Base-by-base conservation (phyloP, 1,140 invertebrate species). In the Zaprionus africanus region DNA sequence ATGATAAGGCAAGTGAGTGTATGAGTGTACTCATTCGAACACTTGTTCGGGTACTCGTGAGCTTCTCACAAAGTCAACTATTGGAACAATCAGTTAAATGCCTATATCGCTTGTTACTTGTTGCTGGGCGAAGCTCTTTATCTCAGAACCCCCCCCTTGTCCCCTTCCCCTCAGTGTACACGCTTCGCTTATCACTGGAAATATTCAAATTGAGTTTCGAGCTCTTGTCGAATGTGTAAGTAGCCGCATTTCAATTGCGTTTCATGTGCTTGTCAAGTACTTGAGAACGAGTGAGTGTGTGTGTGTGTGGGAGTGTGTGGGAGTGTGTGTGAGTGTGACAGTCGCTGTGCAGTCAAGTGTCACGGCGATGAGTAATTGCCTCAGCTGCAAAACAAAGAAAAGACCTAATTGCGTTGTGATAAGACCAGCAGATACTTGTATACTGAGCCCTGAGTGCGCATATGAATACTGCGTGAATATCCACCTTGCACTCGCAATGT, bases 61-160 rank as follows among this genome's bases (percentile, higher is more conserved):
- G 63, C 62, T 72, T 82, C 56, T 67, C 86, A 82, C 73, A 86
- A 82, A 90, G 86, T 90, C 86, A 90, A 63, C 71, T 82, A 90
- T 90, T 87, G 86, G 86, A 90, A 90, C 87, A 86, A 86, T 90
- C 85, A 90, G 79, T 81, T 78, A 79, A 81, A 81, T 81, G 79
- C 64, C 66, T 61, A 49, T 73, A 68, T 63, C 56, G 51, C 56
- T 73, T 38, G 56, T 51, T 76, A 53, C 54, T 59, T 58, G 34
- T 65, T 72, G 38, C 36, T 62, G 46, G 34, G 65, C 56, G 38
- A 60, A 64, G 61, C 41, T 61, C 66, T 54, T 71, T 51, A 51
- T 51, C 46, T 51, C 4, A n/a, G 1, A 17, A 6, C 41, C 15
- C n/a, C 1, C 6, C n/a, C 15, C 41, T 1, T 4, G 4, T 17